phyloP scores from a whole-genome alignment of 2,113 vertebrate species.

The Siphamia tubifer region DNA sequence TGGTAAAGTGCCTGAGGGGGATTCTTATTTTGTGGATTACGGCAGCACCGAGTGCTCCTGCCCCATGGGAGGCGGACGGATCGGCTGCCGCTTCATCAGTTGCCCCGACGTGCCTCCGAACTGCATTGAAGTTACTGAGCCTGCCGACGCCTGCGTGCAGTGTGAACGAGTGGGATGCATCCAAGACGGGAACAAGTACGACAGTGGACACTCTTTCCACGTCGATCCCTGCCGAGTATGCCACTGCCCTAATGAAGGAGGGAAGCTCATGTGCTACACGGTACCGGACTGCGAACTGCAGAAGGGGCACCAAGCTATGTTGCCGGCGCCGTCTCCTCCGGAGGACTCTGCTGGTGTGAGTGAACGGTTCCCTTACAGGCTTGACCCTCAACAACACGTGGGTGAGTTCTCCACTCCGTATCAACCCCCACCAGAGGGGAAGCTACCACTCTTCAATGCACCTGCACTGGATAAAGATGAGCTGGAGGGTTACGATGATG shows the following conservation, averaged over 20 bases:
- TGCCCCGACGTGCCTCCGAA: slow-evolving; percentile 91
- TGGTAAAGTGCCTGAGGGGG: slow-evolving; percentile 89
- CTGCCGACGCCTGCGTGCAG: slow-evolving; percentile 86
- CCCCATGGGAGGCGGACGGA: slow-evolving; percentile 89
- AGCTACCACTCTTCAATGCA: slow-evolving; percentile 61
- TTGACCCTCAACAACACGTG: slow-evolving; percentile 79
- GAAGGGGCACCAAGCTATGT: slow-evolving; percentile 34
- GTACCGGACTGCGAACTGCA: slow-evolving; percentile 80
- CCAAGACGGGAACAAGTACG: slow-evolving; percentile 82
- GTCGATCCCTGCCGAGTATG: slow-evolving; percentile 88
- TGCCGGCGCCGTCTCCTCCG: slow-evolving; percentile 26
- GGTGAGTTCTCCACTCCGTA: slow-evolving; percentile 52
- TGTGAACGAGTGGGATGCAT: slow-evolving; percentile 89
- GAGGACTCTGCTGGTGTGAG: slow-evolving; percentile 35
- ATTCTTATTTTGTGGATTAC: slow-evolving; percentile 95
- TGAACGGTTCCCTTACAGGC: slow-evolving; percentile 78
- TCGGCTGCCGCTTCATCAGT: slow-evolving; percentile 93
- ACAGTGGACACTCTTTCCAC: slow-evolving; percentile 89
- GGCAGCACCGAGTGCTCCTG: slow-evolving; percentile 96
- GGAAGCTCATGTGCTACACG: slow-evolving; percentile 89
- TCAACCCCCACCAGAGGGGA: slow-evolving; percentile 16
- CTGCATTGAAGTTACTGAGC: slow-evolving; percentile 87
- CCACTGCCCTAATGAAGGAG: slow-evolving; percentile 88
- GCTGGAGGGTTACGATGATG: slow-evolving; percentile 76
- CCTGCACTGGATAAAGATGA: slow-evolving; percentile 26